A percentile compares a stretch with the other conserved stretches of the same genome.
Conservation (phyloP, 2,113 vertebrate species). For the Chloropsis hardwickii region DNA sequence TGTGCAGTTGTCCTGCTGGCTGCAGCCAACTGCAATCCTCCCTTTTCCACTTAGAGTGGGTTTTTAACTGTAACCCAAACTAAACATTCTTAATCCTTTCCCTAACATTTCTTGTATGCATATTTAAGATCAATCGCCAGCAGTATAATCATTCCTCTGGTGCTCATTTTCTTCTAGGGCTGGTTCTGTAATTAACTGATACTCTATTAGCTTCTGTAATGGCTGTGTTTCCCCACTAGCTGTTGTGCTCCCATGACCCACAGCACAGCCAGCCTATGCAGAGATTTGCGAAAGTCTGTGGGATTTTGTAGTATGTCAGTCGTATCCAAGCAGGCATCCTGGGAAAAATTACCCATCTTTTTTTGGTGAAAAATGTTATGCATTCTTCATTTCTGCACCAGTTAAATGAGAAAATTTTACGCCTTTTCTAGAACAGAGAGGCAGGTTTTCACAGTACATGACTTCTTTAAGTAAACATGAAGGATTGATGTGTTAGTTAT, state of each 20-base stretch:
- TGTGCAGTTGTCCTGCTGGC: neutral
- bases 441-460: neutral
- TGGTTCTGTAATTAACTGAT: neutral
- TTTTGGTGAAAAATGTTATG: neutral
- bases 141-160: neutral
- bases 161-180: neutral
- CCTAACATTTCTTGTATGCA: neutral
- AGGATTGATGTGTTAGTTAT: neutral
- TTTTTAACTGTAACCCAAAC: neutral
- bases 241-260: accelerated
- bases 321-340: neutral
- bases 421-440: neutral
- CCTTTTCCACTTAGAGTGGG: neutral
- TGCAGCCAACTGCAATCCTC: accelerated
- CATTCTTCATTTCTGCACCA: neutral
- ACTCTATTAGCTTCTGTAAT: neutral
- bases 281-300: neutral
- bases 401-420: neutral
- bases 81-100: neutral
- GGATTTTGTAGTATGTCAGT: neutral
- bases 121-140: neutral
- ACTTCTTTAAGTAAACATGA: neutral
- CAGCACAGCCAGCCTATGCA: neutral
- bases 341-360: neutral
- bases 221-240: accelerated